Conservation (phyloP, 2,797 vertebrate genomes). For the Myripristis murdjan region DNA sequence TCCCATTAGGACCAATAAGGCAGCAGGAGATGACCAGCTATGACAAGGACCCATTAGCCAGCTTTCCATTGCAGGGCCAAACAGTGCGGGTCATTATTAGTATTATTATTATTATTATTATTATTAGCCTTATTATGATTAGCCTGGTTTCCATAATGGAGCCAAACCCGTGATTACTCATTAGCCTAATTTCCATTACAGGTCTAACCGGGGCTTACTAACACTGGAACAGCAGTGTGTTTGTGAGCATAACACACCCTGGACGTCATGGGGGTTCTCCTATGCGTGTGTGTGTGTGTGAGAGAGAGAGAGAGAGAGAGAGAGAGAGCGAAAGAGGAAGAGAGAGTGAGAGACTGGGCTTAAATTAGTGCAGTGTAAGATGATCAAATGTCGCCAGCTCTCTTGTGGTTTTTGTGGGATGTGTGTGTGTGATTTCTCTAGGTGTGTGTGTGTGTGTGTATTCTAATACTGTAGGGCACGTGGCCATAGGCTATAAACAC, state of each 20-base stretch:
- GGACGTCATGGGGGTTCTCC: slow-evolving; percentile 28
- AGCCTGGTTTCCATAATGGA: neutral
- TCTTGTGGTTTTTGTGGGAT: slow-evolving; percentile 38
- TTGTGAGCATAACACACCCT: slow-evolving; percentile 12
- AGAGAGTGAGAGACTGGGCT: slow-evolving; percentile 35
- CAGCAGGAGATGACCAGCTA: slow-evolving; percentile 26
- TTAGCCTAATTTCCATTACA: too few species aligned
- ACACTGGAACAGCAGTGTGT: slow-evolving; percentile 43
- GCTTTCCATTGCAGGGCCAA: neutral
- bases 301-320: too few species aligned
- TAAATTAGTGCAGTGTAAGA: slow-evolving; percentile 75
- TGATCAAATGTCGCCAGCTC: slow-evolving; percentile 53
- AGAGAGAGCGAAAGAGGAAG: neutral
- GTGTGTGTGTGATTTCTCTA: slow-evolving; percentile 20
- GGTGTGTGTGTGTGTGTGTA: slow-evolving; percentile 10
- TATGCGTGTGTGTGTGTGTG: neutral
- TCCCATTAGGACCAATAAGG: slow-evolving; percentile 11
- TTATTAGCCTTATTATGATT: slow-evolving; percentile 24
- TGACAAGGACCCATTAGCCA: slow-evolving; percentile 44
- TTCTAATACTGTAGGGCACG: slow-evolving; percentile 2
- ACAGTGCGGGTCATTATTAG: neutral
- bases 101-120: slow-evolving; percentile 11
- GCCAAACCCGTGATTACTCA: too few species aligned
- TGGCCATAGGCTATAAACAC: neutral
- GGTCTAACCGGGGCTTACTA: neutral